These are phyloP conservation scores for Sebastes trivittatus DNA, from an alignment of 2,797 vertebrate genomes.

Conservation along the genomic window DNA sequence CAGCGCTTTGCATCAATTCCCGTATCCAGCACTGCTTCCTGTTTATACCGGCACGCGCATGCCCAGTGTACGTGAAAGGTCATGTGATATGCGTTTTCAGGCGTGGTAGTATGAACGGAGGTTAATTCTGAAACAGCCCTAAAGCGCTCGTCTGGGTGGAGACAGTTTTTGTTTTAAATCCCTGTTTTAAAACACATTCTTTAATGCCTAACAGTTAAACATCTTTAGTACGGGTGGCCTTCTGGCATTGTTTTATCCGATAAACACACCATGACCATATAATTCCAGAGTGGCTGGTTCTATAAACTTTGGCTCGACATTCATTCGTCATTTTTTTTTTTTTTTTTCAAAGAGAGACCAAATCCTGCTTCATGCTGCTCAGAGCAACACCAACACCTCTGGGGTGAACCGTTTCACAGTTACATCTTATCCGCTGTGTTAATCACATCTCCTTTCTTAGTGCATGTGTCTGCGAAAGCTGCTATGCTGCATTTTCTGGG, in stretches of 20 bases:
- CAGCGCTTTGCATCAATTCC: no score
- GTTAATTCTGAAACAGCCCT: no score
- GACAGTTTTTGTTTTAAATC: no score
- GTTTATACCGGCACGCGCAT: no score
- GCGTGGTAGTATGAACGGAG: no score
- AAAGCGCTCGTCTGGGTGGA: no score
- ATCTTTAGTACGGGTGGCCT: neutral
- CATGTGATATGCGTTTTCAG: no score
- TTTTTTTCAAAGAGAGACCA: constrained; percentile 14
- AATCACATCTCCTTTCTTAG: constrained; percentile 46
- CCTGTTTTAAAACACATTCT: neutral
- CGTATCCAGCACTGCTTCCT: no score
- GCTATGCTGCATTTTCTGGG: constrained; percentile 32
- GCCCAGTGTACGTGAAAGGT: no score
- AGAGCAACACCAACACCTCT: constrained; percentile 16
- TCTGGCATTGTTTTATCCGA: constrained; percentile 15
- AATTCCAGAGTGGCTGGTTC: constrained; percentile 15
- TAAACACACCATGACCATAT: constrained; percentile 17
- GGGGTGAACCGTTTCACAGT: constrained; percentile 38
- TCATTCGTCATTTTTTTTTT: neutral
- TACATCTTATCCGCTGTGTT: constrained; percentile 42
- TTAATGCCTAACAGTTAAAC: neutral
- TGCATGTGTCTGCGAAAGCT: constrained; percentile 38
- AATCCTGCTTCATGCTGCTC: constrained; percentile 49
- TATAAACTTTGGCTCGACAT: constrained; percentile 15